Evolutionary conservation across 2,888 invertebrate species (phyloP).

Genomic region (Latheticus oryzae): DNA sequence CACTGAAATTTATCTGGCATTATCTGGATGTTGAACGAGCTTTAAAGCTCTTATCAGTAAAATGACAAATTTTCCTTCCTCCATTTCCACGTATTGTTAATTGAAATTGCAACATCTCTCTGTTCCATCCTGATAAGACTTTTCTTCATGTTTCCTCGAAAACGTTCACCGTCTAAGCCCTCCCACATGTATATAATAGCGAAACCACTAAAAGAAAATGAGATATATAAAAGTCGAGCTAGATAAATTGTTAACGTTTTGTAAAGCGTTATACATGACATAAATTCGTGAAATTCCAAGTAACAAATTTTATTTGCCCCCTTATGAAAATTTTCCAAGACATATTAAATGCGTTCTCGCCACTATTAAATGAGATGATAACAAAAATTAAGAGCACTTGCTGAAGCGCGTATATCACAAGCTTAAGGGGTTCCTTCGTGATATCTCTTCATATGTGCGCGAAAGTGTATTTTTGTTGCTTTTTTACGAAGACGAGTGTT

Average conservation of each 20-base stretch:
- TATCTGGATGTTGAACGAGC: conserved; percentile 40
- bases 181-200: conserved; percentile 48
- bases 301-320: conserved; percentile 44
- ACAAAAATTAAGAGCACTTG: conserved; percentile 55
- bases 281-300: conserved; percentile 45
- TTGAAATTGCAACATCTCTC: conserved; percentile 55
- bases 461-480: conserved; percentile 51
- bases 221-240: conserved; percentile 62
- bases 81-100: conserved; percentile 49
- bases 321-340: conserved; percentile 46
- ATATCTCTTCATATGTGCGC: conserved; percentile 46
- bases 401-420: conserved; percentile 50
- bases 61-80: conserved; percentile 49
- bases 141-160: conserved; percentile 38
- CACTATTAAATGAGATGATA: conserved; percentile 45
- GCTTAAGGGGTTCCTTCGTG: conserved; percentile 50
- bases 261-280: conserved; percentile 57
- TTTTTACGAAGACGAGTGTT: conserved; percentile 52
- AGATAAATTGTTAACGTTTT: conserved; percentile 63
- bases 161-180: conserved; percentile 51
- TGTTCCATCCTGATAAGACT: conserved; percentile 52
- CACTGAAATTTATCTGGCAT: too few species aligned
- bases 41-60: conserved; percentile 45
- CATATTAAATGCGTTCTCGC: conserved; percentile 36
- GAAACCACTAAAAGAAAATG: conserved; percentile 59